phyloP scores from a whole-genome alignment of 1,140 invertebrate genomes.

The Lordiphosa stackelbergi region DNA sequence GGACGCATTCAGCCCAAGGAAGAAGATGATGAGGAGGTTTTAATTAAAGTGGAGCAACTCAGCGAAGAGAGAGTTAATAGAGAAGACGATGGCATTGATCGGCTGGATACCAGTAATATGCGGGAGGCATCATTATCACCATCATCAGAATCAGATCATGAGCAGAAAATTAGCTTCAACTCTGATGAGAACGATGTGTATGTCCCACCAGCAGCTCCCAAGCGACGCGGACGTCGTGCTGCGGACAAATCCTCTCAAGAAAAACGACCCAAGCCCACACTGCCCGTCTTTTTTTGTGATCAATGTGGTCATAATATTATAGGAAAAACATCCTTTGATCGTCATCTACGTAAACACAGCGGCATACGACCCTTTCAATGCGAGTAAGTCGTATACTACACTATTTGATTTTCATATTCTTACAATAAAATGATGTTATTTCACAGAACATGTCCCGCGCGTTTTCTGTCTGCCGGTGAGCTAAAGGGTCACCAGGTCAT shows the following conservation, averaged over 20 bases:
- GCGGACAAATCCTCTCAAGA: constrained; percentile 11
- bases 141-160: constrained; percentile 14
- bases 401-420: too few relatives aligned
- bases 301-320: constrained; percentile 55
- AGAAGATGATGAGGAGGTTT: constrained; percentile 6
- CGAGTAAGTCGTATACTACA: constrained; percentile 33
- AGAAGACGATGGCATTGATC: constrained; percentile 42
- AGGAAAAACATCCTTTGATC: constrained; percentile 57
- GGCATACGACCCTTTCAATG: constrained; percentile 59
- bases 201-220: constrained; percentile 5
- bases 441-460: constrained; percentile 47
- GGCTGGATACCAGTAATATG: constrained; percentile 31
- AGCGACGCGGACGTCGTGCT: constrained; percentile 11
- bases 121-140: constrained; percentile 9
- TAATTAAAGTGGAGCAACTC: constrained; percentile 48
- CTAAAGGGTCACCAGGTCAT: constrained; percentile 65
- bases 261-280: constrained; percentile 31
- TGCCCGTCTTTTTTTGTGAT: constrained; percentile 56
- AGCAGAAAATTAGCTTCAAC: neutral
- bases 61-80: constrained; percentile 11
- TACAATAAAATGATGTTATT: neutral
- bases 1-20: constrained; percentile 7
- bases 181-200: constrained; percentile 6
- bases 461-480: constrained; percentile 62
- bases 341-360: constrained; percentile 58